phyloP scores from a whole-genome alignment of 2,888 invertebrate genomes.

The Sepioteuthis lessoniana region DNA sequence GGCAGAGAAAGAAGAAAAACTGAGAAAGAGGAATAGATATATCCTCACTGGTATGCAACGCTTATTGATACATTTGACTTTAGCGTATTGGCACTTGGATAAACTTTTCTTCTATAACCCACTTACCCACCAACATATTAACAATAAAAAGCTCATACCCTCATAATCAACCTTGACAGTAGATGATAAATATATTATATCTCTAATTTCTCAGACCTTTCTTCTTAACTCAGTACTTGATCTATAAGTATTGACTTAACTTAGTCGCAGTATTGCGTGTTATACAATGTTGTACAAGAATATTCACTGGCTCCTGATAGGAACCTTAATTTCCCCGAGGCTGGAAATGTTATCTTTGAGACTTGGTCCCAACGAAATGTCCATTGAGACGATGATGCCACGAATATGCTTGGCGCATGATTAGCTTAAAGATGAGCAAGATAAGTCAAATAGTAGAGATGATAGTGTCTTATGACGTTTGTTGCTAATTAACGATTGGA shows the following conservation, averaged over 20 bases:
- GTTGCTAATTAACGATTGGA: slow-evolving; percentile 20
- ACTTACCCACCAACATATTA: too few species aligned
- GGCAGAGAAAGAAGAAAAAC: too few species aligned
- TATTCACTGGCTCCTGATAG: background rate
- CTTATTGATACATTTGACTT: too few species aligned
- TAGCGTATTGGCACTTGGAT: too few species aligned
- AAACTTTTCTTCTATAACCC: too few species aligned
- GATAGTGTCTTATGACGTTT: background rate
- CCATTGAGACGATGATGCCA: background rate
- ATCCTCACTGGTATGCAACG: too few species aligned
- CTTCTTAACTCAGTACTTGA: background rate
- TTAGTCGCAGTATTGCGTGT: background rate
- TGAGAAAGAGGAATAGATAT: too few species aligned
- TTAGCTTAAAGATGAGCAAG: background rate
- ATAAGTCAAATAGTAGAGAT: background rate
- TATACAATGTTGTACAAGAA: background rate
- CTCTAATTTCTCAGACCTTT: background rate
- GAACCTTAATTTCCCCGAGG: background rate
- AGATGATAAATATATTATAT: background rate
- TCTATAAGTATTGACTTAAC: background rate
- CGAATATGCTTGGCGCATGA: background rate
- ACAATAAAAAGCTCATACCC: too few species aligned
- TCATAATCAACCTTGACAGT: too few species aligned
- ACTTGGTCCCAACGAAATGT: slow-evolving; percentile 8
- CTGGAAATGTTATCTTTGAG: background rate